phyloP scores from a whole-genome alignment of 1,140 invertebrate genomes.

The Eulimnadia texana region DNA sequence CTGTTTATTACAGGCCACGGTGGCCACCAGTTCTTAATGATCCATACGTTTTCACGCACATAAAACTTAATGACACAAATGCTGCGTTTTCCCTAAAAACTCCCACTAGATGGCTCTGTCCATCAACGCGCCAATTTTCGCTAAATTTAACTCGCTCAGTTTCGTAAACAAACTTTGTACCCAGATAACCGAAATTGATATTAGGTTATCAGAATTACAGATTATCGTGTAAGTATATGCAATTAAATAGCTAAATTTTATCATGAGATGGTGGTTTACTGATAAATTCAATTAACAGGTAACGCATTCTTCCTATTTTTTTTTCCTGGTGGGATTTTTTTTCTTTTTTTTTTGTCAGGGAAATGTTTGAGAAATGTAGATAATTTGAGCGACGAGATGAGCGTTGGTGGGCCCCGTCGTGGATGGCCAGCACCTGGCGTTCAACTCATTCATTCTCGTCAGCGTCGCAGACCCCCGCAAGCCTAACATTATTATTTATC shows the following conservation, averaged over 20 bases:
- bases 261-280: too few relatives aligned
- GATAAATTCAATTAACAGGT: too few relatives aligned
- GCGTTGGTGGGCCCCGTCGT: not conserved
- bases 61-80: not conserved
- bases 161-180: not conserved
- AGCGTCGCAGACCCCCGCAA: not conserved
- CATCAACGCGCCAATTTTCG: not conserved
- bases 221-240: too few relatives aligned
- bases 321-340: too few relatives aligned
- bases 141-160: not conserved
- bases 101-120: not conserved
- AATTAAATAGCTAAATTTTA: too few relatives aligned
- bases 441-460: not conserved
- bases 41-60: not conserved
- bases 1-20: not conserved
- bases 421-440: not conserved
- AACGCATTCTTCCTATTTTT: too few relatives aligned
- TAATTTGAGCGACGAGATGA: not conserved
- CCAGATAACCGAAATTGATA: not conserved
- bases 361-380: not conserved
- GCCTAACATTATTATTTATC: not conserved
- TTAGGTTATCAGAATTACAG: too few relatives aligned
- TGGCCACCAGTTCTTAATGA: not conserved
- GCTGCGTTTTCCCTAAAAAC: not conserved
- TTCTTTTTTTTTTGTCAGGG: too few relatives aligned